These are phyloP conservation scores for Ceratoteleas bidentatus DNA, from an alignment of 1,140 invertebrate species.

Conservation along the genomic window DNA sequence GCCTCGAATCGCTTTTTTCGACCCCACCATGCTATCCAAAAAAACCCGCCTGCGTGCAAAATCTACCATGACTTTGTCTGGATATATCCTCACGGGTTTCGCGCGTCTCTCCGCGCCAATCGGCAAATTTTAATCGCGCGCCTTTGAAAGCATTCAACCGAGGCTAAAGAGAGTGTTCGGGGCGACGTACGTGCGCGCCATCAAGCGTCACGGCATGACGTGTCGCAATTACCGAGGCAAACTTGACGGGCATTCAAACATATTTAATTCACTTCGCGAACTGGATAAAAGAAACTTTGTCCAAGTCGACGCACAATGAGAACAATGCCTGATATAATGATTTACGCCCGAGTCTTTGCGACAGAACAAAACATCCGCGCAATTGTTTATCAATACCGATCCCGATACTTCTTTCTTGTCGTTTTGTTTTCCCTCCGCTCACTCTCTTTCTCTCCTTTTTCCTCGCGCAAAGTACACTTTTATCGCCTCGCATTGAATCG, in stretches of 20 bases:
- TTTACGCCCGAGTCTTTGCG: conserved; percentile 32
- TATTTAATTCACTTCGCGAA: conserved; percentile 45
- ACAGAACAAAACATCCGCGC: conserved; percentile 18
- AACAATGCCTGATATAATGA: conserved; percentile 41
- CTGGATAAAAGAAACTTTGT: conserved; percentile 50
- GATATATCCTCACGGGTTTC: no score
- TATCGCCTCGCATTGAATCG: no score
- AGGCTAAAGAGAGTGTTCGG: conserved; percentile 8
- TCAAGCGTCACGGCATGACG: conserved; percentile 22
- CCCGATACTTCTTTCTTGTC: not conserved
- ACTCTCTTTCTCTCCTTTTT: no score
- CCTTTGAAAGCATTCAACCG: conserved; percentile 20
- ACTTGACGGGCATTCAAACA: conserved; percentile 37
- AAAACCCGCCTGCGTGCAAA: no score
- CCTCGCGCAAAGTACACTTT: no score
- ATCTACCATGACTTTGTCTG: no score
- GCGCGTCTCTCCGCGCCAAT: no score
- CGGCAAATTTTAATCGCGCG: not conserved
- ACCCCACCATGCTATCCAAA: no score
- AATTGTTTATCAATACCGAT: conserved; percentile 3
- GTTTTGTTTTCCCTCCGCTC: no score
- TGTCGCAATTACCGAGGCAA: conserved; percentile 47
- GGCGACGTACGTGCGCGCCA: conserved; percentile 7
- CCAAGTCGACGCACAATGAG: conserved; percentile 42
- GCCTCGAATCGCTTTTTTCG: no score